Percentiles rank a stretch among this genome's conserved stretches.
These are phyloP conservation scores for Tribolium castaneum DNA, from an alignment of 1,140 invertebrate species.

Conservation along the genomic window DNA sequence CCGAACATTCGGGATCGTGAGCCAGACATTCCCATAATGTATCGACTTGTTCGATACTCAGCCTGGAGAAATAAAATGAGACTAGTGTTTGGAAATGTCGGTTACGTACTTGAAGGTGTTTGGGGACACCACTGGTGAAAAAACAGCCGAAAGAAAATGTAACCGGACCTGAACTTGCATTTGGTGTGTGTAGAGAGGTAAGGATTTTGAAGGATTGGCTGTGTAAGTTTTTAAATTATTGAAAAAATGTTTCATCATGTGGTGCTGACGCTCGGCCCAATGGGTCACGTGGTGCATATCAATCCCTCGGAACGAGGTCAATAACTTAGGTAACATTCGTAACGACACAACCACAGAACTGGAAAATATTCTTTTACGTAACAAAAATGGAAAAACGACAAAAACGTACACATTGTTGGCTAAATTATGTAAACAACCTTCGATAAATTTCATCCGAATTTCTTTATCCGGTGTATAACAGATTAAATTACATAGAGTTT, in stretches of 20 bases:
- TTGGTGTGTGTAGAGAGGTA: constrained; percentile 80
- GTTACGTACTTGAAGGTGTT: constrained; percentile 79
- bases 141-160: constrained; percentile 92
- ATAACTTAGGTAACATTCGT: constrained; percentile 87
- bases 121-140: constrained; percentile 89
- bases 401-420: constrained; percentile 78
- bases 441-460: constrained; percentile 94
- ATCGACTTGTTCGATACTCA: constrained; percentile 90
- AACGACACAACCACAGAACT: constrained; percentile 68
- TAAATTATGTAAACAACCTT: constrained; percentile 92
- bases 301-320: constrained; percentile 88
- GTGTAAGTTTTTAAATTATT: constrained; percentile 80
- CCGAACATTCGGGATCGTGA: constrained; percentile 82
- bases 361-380: background rate
- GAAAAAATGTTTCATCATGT: constrained; percentile 94
- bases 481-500: constrained; percentile 87
- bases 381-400: background rate
- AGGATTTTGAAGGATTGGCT: constrained; percentile 58
- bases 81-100: background rate
- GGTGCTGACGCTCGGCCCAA: constrained; percentile 90
- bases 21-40: constrained; percentile 91
- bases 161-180: constrained; percentile 91
- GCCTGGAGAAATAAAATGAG: constrained; percentile 65
- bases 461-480: constrained; percentile 90
- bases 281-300: constrained; percentile 85